Conservation (phyloP, 1,140 invertebrate genomes). For the Drosophila albomicans region DNA sequence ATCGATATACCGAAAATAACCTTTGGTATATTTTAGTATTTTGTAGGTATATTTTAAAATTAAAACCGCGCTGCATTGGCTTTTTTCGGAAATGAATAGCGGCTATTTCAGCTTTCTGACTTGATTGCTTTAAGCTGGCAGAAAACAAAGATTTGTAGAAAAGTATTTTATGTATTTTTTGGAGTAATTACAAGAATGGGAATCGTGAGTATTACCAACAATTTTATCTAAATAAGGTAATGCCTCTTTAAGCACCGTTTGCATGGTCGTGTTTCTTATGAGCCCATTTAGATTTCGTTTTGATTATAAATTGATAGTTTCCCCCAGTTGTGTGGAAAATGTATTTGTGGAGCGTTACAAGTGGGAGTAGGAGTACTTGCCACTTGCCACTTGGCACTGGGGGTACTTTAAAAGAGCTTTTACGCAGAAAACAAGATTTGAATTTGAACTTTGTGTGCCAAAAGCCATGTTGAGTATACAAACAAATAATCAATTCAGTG, state of each 20-base stretch:
- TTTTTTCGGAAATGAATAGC: too few relatives aligned
- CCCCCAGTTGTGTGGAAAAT: slow-evolving; percentile 16
- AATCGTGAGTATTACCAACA: background rate
- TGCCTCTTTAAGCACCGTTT: background rate
- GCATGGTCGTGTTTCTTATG: background rate
- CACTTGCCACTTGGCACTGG: slow-evolving; percentile 6
- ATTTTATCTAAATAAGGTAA: background rate
- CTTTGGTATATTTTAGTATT: too few relatives aligned
- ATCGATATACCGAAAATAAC: too few relatives aligned
- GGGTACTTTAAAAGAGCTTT: slow-evolving; percentile 32
- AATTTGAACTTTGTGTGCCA: slow-evolving; percentile 55
- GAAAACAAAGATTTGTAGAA: too few relatives aligned
- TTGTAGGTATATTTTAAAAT: too few relatives aligned
- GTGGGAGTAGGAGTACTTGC: slow-evolving; percentile 16
- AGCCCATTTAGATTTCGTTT: slow-evolving; percentile 18
- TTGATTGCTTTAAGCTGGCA: too few relatives aligned
- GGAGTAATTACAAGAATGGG: too few relatives aligned
- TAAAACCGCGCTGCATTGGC: too few relatives aligned
- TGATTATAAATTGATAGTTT: background rate
- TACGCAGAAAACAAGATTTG: slow-evolving; percentile 55
- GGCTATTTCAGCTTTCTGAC: too few relatives aligned
- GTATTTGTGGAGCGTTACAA: slow-evolving; percentile 36
- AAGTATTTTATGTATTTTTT: too few relatives aligned
- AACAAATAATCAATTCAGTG: slow-evolving; percentile 66
- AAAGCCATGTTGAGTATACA: slow-evolving; percentile 55